Evolutionary conservation across 1,140 invertebrate species (phyloP), one percentile per base, ranked within the genome.

Genomic region (Drosophila pandora): DNA sequence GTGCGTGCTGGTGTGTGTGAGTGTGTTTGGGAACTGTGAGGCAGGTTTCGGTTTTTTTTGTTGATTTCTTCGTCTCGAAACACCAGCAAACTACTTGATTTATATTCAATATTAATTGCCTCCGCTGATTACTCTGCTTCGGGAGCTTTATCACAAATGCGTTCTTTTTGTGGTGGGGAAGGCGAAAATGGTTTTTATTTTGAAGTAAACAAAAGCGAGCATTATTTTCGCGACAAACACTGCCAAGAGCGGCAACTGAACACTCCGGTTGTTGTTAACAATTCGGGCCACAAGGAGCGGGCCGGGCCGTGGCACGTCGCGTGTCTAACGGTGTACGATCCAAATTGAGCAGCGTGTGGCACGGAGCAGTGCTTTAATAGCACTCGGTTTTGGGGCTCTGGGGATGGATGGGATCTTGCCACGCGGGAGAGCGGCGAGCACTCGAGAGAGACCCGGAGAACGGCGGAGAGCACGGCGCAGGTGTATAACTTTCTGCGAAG

Each of bases 91-190:
- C 57, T 72, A 60, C 28, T 67, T 50, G 47, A 64, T 67, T 22
- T 55, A 34, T 56, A 50, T 64, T 73, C 37, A 9, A 69, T 65
- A 30, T 67, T 67, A 23, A 49, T 57, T 56, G 13, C 52, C 45
- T 48, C 22, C 47, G 17, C 10, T 53, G 25, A 25, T 25, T 25
- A 22, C n/a, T 17, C 49, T 58, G 50, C 21, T 9, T n/a, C 17
- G 49, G 49, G 48, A 34, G 58, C 54, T 81, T 76, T 70, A 61
- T 85, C 64, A 90, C 64, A 90, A 90, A 79, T 87, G 81, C 87
- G 87, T 90, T 90, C 87, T 90, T 90, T 90, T 90, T 54, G 76
- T 90, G 59, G 87, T 90, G 68, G 87, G 87, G 76, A 90, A 90
- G 72, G 87, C 87, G 54, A 90, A 90, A 62, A 90, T 90, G 48